phyloP scores from a whole-genome alignment of 2,113 vertebrate genomes.

The mouse (Mus musculus) region GRCm39 chr13:14552501-14553000 shows the following conservation, averaged over 20 bases:
- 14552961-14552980: background rate
- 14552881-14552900: background rate
- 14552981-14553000: background rate
- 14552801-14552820: background rate
- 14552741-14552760: background rate
- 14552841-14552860: background rate
- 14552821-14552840: background rate
- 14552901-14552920: background rate
- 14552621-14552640: background rate
- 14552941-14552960: background rate
- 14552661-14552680: background rate
- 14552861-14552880: background rate
- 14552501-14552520: constrained; percentile 92
- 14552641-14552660: background rate
- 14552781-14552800: background rate
- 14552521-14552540: constrained; percentile 98
- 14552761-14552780: background rate
- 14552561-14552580: constrained; percentile 92
- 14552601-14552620: accelerated
- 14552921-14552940: background rate
- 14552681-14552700: background rate
- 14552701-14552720: background rate
- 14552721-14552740: background rate
- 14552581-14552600: constrained; percentile 32
- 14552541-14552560: constrained; percentile 97